Conservation (phyloP, 2,113 vertebrate species). For the Phocoena sinus region DNA sequence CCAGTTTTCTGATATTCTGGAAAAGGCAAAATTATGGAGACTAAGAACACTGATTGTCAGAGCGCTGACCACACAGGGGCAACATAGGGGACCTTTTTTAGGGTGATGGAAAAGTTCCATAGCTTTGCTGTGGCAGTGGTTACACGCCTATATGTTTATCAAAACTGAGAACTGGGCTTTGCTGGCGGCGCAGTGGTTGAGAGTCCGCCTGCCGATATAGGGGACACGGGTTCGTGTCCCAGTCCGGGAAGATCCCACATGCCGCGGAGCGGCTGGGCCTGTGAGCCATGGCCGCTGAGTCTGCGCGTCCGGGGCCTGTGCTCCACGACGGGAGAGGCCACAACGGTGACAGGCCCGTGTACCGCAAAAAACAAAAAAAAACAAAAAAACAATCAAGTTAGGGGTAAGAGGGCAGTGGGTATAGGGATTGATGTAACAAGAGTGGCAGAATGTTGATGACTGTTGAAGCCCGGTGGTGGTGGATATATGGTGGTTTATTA, state of each 20-base stretch:
- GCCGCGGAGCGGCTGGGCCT: too few relatives aligned
- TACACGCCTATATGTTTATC: background rate
- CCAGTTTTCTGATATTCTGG: background rate
- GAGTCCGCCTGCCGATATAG: too few relatives aligned
- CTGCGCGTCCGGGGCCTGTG: too few relatives aligned
- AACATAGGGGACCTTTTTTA: background rate
- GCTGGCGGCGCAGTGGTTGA: too few relatives aligned
- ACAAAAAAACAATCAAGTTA: background rate
- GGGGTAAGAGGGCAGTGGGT: background rate
- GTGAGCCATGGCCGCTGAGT: too few relatives aligned
- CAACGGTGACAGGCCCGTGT: too few relatives aligned
- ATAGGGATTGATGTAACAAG: background rate
- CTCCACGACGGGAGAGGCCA: too few relatives aligned
- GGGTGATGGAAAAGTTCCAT: background rate
- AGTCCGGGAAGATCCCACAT: too few relatives aligned
- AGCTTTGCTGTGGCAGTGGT: background rate
- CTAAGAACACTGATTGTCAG: background rate
- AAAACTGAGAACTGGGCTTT: background rate
- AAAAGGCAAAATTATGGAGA: background rate
- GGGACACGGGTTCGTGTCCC: too few relatives aligned
- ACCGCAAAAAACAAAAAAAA: too few relatives aligned
- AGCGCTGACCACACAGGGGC: background rate
- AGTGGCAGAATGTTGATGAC: background rate
- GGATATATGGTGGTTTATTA: background rate
- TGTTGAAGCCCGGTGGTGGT: background rate